Conservation (phyloP, 2,888 invertebrate species). For the Allygus modestus region DNA sequence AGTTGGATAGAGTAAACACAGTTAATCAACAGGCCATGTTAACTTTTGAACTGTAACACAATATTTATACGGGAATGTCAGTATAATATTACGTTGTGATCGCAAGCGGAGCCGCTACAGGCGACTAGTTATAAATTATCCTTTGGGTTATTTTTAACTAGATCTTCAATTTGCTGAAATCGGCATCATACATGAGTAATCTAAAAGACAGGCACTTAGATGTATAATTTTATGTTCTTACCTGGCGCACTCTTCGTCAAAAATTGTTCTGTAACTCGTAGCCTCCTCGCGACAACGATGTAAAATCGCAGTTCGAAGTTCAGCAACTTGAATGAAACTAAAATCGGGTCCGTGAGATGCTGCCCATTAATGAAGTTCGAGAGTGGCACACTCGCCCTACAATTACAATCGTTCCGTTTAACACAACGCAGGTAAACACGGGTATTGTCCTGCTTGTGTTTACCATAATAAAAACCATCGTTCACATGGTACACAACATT, state of each 20-base stretch:
- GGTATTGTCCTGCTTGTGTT: background rate
- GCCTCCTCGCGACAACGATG: background rate
- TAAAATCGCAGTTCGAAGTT: background rate
- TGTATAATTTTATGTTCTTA: background rate
- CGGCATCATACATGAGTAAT: too few species aligned
- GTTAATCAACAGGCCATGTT: too few species aligned
- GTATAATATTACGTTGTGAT: too few species aligned
- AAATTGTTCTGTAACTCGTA: background rate
- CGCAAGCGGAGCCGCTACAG: too few species aligned
- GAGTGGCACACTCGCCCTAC: background rate
- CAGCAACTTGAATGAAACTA: background rate
- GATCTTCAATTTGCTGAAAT: too few species aligned
- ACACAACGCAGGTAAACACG: background rate
- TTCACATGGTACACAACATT: background rate
- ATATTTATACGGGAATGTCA: too few species aligned
- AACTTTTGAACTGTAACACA: too few species aligned
- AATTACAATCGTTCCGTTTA: background rate
- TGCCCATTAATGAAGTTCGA: too few species aligned
- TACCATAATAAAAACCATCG: background rate
- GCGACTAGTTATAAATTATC: too few species aligned
- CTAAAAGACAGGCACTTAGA: too few species aligned
- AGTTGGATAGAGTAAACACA: too few species aligned
- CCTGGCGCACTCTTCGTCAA: background rate
- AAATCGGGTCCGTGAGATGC: background rate
- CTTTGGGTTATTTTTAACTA: too few species aligned